Conservation (phyloP, 2,113 vertebrate species). For the Podocnemis expansa region DNA sequence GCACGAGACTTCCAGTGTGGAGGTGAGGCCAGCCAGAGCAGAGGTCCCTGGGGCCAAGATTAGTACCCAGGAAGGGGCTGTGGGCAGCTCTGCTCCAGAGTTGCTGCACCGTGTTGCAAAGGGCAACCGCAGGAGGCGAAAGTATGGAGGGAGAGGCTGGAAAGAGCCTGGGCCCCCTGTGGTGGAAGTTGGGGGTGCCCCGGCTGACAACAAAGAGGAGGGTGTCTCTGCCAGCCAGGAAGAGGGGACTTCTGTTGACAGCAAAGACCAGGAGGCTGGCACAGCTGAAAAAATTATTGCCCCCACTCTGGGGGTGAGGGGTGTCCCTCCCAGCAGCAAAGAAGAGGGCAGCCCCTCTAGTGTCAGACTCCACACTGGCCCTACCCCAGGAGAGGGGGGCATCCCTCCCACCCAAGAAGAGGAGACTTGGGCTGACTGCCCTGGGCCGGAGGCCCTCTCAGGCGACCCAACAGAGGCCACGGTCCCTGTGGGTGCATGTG, state of each 20-base stretch:
- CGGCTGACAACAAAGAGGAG: neutral
- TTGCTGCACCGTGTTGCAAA: neutral
- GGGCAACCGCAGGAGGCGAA: conserved; percentile 23
- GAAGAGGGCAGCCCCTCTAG: neutral
- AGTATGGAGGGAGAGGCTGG: conserved; percentile 12
- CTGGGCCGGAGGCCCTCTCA: neutral
- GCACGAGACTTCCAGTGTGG: no score
- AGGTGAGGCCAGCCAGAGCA: neutral
- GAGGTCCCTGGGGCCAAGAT: neutral
- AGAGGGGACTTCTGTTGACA: neutral
- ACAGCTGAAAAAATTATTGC: no score
- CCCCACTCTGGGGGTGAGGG: neutral
- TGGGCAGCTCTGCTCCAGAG: neutral
- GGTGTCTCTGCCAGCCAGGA: neutral
- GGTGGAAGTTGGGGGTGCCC: neutral
- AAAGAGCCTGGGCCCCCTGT: neutral
- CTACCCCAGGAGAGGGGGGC: neutral
- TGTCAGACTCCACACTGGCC: conserved; percentile 6
- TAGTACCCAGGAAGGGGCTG: neutral
- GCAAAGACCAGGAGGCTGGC: neutral
- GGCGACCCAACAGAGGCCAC: neutral
- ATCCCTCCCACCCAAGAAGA: neutral
- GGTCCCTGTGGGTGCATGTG: conserved; percentile 34
- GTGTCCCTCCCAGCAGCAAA: neutral
- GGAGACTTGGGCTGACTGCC: neutral